phyloP scores from a whole-genome alignment of 2,888 invertebrate genomes.

The Chironomus tentans region DNA sequence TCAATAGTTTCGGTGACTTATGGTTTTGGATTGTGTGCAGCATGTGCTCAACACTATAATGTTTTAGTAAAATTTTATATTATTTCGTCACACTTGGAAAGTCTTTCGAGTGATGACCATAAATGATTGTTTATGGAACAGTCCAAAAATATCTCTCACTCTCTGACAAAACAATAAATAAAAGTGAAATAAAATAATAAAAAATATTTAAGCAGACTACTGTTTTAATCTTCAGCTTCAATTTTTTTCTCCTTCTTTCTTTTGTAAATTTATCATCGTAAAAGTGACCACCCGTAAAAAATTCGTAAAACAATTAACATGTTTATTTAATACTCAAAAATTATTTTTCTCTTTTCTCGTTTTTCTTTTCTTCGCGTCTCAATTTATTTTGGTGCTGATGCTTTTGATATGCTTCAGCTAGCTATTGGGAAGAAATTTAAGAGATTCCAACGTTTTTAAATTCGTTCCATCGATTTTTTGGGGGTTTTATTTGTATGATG shows the following conservation, averaged over 20 bases:
- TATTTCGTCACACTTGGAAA: slow-evolving; percentile 15
- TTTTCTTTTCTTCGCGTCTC: neutral
- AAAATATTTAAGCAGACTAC: neutral
- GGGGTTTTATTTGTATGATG: no score
- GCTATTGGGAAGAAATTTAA: no score
- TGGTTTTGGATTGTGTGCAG: neutral
- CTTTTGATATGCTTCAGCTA: no score
- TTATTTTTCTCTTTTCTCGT: neutral
- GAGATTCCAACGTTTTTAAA: no score
- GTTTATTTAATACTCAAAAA: slow-evolving; percentile 19
- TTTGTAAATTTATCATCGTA: neutral
- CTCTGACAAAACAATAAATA: neutral
- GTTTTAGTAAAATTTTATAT: neutral
- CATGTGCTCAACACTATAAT: neutral
- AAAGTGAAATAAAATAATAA: neutral
- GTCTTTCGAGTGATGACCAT: neutral
- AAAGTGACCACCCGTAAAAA: slow-evolving; percentile 22
- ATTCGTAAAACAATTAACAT: slow-evolving; percentile 25
- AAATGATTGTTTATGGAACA: neutral
- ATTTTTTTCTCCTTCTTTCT: neutral
- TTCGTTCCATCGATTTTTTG: no score
- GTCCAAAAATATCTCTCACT: neutral
- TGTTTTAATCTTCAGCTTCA: neutral
- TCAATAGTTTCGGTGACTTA: neutral
- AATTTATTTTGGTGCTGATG: neutral